phyloP scores from a whole-genome alignment of 2,797 vertebrate genomes.

The Ctenopoma multispine region DNA sequence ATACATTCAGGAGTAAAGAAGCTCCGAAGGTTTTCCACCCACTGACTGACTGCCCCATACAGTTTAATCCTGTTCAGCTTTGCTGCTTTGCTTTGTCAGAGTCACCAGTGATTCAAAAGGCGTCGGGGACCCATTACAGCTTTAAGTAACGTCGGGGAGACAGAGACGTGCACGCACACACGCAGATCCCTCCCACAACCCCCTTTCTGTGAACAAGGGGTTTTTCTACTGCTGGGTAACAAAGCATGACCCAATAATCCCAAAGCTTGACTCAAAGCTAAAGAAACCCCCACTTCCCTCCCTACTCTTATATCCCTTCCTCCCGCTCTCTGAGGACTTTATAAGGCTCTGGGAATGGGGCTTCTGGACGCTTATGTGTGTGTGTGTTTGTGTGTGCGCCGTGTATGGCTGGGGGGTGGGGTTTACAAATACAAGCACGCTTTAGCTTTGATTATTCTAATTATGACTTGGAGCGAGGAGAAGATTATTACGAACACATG shows the following conservation, averaged over 20 bases:
- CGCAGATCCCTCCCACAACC: slow-evolving; percentile 24
- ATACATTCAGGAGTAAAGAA: slow-evolving; percentile 11
- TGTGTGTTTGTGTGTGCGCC: slow-evolving; percentile 34
- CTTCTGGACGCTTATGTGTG: slow-evolving; percentile 44
- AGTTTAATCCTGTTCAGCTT: slow-evolving; percentile 68
- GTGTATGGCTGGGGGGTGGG: slow-evolving; percentile 8
- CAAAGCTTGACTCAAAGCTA: slow-evolving; percentile 84
- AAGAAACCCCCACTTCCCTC: slow-evolving; percentile 65
- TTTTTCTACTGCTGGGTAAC: slow-evolving; percentile 88
- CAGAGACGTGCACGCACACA: slow-evolving; percentile 38
- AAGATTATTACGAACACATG: slow-evolving; percentile 77
- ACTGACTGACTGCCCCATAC: slow-evolving; percentile 34
- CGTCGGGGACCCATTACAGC: slow-evolving; percentile 69
- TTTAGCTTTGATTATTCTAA: slow-evolving; percentile 84
- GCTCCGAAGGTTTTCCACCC: slow-evolving; percentile 19
- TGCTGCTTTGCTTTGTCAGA: slow-evolving; percentile 53
- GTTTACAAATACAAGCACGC: slow-evolving; percentile 72
- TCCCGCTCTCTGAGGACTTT: slow-evolving; percentile 84
- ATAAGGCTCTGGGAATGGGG: slow-evolving; percentile 69
- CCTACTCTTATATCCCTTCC: slow-evolving; percentile 74
- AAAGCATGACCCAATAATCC: slow-evolving; percentile 90
- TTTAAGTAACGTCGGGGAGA: slow-evolving; percentile 70
- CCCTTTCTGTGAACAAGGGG: slow-evolving; percentile 80
- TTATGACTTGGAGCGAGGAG: slow-evolving; percentile 78
- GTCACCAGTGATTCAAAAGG: slow-evolving; percentile 66